Percentiles rank a stretch among this genome's conserved stretches.
Conservation (phyloP, 2,797 vertebrate genomes). For the Otolemur crassicaudatus region DNA sequence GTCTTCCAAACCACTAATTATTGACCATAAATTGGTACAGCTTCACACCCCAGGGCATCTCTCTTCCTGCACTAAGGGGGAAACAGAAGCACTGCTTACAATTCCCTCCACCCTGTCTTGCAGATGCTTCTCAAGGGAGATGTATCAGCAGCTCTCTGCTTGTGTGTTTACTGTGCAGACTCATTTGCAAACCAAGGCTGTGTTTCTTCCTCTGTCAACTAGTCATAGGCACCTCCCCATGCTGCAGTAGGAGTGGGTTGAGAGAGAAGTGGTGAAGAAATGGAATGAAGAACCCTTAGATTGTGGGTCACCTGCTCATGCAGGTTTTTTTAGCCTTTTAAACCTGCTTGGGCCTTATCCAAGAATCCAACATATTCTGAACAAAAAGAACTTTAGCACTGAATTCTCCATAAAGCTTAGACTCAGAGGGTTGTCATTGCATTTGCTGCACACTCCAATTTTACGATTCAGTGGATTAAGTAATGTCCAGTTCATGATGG, state of each 20-base stretch:
- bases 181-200: background rate
- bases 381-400: background rate
- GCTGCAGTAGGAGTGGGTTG: background rate
- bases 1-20: background rate
- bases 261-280: background rate
- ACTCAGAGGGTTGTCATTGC: background rate
- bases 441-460: background rate
- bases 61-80: background rate
- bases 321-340: background rate
- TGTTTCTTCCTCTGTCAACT: background rate
- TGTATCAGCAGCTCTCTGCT: background rate
- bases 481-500: background rate
- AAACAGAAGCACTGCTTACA: background rate
- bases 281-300: background rate
- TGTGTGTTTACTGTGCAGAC: background rate
- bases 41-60: background rate
- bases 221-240: background rate
- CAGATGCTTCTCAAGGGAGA: background rate
- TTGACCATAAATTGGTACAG: background rate
- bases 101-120: background rate
- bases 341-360: background rate
- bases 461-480: background rate
- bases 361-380: background rate
- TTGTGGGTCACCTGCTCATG: background rate
- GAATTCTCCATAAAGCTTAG: conserved; percentile 34